Base-by-base conservation (phyloP, 2,888 invertebrate genomes). In the Dascillus cervinus region DNA sequence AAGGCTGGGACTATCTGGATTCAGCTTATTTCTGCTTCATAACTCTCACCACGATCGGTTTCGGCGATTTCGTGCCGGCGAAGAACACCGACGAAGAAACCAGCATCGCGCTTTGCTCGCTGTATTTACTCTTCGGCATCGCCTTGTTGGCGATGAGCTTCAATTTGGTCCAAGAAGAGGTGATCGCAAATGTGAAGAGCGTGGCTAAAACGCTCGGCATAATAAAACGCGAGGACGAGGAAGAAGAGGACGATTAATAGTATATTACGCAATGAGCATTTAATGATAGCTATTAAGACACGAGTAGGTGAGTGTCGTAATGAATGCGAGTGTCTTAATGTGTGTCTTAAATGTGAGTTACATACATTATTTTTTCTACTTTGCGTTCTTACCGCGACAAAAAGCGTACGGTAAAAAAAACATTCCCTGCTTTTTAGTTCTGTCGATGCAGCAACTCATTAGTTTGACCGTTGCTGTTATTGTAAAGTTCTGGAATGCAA, bases 131-230 rank as follows among this genome's bases (percentile, higher is more conserved):
- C 22, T 92, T 95, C 61, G 95, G 95, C 4, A 95, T 95, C 55
- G 89, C 94, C 0, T 66, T 95, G 24, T 67, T 95, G 43, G 94
- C 94, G 13, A 96, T 95, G 95, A 90, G 90, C 52, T 95, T 95
- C 66, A 95, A 95, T 70, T 69, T 95, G 56, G 92, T 95, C 23
- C 94, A 92, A 62, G 91, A 91, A 58, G 89, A 92, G 64, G 90
- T 92, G 5, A 86, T 90, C 42, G 84, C 82, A 37, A 86, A 85
- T 55, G 89, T 91, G 3, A 88, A 89, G 52, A 76, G 80, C 38
- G 79, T 92, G 4, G 92, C 89, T 11, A 83, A 82, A 48, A 77
- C 82, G 34, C 72, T 92, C 33, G 92, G 91, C 22, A 91, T 92
- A 59, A 80, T 92, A 48, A 89, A 89, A 59, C 79, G 84, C 37